Conservation (phyloP, 1,140 invertebrate species). For the Lordiphosa stackelbergi region DNA sequence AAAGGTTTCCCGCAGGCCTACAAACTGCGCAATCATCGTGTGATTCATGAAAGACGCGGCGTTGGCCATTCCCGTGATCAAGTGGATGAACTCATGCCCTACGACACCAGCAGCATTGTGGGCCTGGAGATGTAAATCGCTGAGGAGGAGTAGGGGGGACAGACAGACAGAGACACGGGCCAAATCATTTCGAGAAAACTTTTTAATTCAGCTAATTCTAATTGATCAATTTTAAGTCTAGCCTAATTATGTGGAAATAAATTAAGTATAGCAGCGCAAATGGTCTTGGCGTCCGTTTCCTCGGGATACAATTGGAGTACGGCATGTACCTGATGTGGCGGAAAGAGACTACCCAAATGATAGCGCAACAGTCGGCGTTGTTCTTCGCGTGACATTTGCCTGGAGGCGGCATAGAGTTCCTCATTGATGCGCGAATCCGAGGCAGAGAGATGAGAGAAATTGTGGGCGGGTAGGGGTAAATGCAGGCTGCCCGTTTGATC, state of each 20-base stretch:
- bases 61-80: conserved; percentile 17
- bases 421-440: conserved; percentile 84
- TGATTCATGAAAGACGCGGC: conserved; percentile 53
- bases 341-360: conserved; percentile 91
- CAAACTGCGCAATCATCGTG: conserved; percentile 65
- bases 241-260: conserved; percentile 81
- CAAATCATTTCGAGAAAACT: conserved; percentile 7
- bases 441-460: conserved; percentile 70
- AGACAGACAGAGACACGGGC: too few relatives aligned
- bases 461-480: conserved; percentile 78
- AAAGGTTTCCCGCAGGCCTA: conserved; percentile 70
- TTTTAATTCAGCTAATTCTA: conserved; percentile 10
- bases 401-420: conserved; percentile 75
- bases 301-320: conserved; percentile 91
- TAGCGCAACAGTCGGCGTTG: conserved; percentile 87
- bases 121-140: conserved; percentile 48
- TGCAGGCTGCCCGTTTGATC: conserved; percentile 34
- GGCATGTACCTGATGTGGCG: conserved; percentile 89
- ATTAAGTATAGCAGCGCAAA: conserved; percentile 90
- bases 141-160: too few relatives aligned
- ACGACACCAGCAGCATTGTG: conserved; percentile 41
- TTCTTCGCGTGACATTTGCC: conserved; percentile 80
- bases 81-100: conserved; percentile 28
- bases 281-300: conserved; percentile 90
- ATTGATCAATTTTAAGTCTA: conserved; percentile 56